Percentiles rank a stretch among this genome's conserved stretches.
Evolutionary conservation across 2,113 vertebrate species (phyloP).

Genomic region (Pandion haliaetus): DNA sequence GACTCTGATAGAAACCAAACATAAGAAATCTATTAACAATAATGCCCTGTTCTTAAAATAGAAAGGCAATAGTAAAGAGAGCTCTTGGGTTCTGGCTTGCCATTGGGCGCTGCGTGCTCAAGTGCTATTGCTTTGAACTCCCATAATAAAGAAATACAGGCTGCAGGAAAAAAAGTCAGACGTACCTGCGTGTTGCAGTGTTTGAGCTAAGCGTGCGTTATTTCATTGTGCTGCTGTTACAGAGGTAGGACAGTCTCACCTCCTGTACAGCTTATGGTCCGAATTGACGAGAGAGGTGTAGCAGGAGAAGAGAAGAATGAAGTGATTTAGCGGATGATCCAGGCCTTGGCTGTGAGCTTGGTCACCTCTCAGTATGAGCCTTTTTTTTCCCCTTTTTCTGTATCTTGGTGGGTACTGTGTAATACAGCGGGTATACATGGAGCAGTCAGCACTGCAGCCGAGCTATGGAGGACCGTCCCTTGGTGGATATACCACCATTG

Average conservation of each 20-base stretch:
- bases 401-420: neutral
- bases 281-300: rapidly evolving
- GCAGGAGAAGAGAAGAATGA: neutral
- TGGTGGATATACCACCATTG: rapidly evolving
- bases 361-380: rapidly evolving
- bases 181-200: rapidly evolving
- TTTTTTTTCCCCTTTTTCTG: rapidly evolving
- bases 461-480: rapidly evolving
- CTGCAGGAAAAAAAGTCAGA: neutral
- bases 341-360: rapidly evolving
- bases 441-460: neutral
- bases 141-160: neutral
- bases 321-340: rapidly evolving
- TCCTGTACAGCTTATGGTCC: rapidly evolving
- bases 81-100: neutral
- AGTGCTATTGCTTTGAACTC: neutral
- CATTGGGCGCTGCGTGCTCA: neutral
- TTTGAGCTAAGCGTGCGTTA: neutral
- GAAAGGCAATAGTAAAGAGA: neutral
- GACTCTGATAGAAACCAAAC: slow-evolving; percentile 32
- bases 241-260: neutral
- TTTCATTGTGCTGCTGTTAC: rapidly evolving
- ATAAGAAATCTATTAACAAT: slow-evolving; percentile 1
- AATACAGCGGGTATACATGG: rapidly evolving
- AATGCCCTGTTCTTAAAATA: slow-evolving; percentile 37